Conservation (phyloP, 2,888 invertebrate genomes). For the Tetragonisca angustula region DNA sequence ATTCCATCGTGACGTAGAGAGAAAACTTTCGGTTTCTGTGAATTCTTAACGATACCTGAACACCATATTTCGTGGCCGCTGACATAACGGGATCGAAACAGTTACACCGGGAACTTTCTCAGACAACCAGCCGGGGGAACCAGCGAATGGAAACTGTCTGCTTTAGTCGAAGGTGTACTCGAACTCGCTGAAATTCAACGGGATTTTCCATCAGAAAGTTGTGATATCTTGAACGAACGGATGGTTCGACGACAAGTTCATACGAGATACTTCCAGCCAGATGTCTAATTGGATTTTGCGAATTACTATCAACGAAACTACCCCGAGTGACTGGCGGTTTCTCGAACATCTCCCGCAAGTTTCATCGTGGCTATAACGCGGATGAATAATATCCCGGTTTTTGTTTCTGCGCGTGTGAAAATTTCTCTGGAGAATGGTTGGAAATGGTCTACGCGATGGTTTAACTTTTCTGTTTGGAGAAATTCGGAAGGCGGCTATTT, state of each 20-base stretch:
- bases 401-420: background rate
- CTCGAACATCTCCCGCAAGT: background rate
- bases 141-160: constrained; percentile 15
- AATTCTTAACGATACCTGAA: constrained; percentile 1
- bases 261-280: background rate
- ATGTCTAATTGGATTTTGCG: constrained; percentile 41
- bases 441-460: background rate
- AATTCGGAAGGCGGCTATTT: background rate
- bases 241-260: constrained; percentile 15
- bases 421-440: background rate
- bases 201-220: constrained; percentile 30
- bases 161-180: background rate
- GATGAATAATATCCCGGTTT: background rate
- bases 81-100: background rate
- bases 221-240: constrained; percentile 14
- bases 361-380: background rate
- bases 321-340: background rate
- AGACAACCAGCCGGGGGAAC: constrained; percentile 20
- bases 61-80: background rate
- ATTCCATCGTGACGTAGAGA: background rate
- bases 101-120: background rate
- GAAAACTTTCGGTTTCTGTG: background rate
- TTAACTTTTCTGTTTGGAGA: background rate
- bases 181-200: constrained; percentile 23
- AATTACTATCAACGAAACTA: constrained; percentile 8